Conservation (phyloP, 2,113 vertebrate genomes). For the Cephalopterus ornatus region DNA sequence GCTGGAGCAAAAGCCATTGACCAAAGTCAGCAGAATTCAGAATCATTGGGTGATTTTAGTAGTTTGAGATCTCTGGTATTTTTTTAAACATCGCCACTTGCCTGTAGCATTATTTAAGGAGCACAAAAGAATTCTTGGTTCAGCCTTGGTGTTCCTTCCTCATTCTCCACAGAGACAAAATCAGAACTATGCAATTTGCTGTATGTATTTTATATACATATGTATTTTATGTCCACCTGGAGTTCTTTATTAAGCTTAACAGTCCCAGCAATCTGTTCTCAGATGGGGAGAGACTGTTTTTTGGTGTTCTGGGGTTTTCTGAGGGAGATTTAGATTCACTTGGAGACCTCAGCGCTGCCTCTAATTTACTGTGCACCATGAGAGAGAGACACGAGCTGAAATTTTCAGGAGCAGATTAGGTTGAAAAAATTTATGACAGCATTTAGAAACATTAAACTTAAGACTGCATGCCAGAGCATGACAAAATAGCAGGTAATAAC, state of each 20-base stretch:
- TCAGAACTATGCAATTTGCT: neutral
- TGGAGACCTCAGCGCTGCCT: neutral
- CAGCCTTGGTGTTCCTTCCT: neutral
- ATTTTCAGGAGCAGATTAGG: slow-evolving; percentile 66
- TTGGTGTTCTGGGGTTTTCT: neutral
- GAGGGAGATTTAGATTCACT: slow-evolving; percentile 25
- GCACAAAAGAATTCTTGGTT: neutral
- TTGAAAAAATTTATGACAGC: slow-evolving; percentile 72
- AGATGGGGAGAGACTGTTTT: neutral
- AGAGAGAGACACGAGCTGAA: slow-evolving; percentile 55
- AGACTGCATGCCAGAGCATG: slow-evolving; percentile 66
- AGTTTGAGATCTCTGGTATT: neutral
- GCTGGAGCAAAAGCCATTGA: neutral
- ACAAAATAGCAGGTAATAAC: slow-evolving; percentile 70
- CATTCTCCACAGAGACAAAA: neutral
- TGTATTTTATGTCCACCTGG: neutral
- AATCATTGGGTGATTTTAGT: neutral
- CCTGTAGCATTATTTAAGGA: neutral
- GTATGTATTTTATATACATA: neutral
- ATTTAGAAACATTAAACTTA: slow-evolving; percentile 63
- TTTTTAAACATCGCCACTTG: neutral
- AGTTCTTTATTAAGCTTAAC: neutral
- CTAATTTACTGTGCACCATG: slow-evolving; percentile 23
- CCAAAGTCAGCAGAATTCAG: neutral
- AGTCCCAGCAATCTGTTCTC: neutral